Base-by-base conservation (phyloP, 2,797 vertebrate species). In the Crax fasciolata region DNA sequence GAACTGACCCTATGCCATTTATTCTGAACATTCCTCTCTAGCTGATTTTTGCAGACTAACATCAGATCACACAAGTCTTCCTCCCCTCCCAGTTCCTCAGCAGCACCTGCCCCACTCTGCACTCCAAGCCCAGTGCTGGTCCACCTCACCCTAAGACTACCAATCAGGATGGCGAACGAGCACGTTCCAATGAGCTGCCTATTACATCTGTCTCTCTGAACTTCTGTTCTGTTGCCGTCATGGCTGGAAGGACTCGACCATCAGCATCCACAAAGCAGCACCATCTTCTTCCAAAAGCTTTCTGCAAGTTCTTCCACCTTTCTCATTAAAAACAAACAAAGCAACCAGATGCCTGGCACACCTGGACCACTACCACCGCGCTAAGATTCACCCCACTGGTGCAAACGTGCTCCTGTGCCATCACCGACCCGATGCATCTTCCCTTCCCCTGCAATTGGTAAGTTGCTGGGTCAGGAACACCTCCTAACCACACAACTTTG, bases 381-480 rank as follows among this genome's bases (percentile, higher is more conserved):
- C 39, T 62, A 75, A 78, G 94, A 92, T 46, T 81, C 70, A 76
- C 5, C 1, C 23, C 28, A 28, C 7, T n/a, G 30, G 57, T 61
- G 57, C n/a, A 44, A 63, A 81, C 59, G 11, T 61, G 27, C 55
- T 76, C 58, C 38, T 38, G 5, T 44, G 27, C 62, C 66, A 86
- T 38, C 51, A 46, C 24, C 87, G 43, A 66, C 8, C 55, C 59
- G 54, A 13, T 15, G 10, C 14, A 17, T 74, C 74, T 89, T 87
- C 38, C 10, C 27, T 43, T 63, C 52, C 23, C 30, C 48, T 66
- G 39, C 71, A 54, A 84, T 23, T 5, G 1, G 59, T 44, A 51
- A 21, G 7, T 9, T 81, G 80, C 57, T 74, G 74, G 57, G 86
- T 90, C 75, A 91, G 78, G 84, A 89, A 83, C 58, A 61, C 93